Evolutionary conservation across 2,888 invertebrate genomes (phyloP).

Genomic region (Allygus modestus): DNA sequence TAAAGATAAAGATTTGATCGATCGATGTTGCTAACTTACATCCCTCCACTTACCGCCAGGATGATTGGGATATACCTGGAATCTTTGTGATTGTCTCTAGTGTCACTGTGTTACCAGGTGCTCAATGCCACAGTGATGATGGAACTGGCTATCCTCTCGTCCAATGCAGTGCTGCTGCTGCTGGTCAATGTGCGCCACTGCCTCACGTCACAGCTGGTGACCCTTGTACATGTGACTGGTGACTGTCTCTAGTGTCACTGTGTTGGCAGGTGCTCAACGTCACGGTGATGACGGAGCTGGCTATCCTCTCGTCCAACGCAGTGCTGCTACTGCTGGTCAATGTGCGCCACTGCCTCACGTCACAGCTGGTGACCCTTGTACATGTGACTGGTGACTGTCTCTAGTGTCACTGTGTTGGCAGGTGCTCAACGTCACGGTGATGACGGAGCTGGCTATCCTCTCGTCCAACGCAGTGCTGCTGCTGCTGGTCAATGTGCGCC

Average conservation of each 20-base stretch:
- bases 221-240: no score
- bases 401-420: no score
- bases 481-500: slow-evolving; percentile 86
- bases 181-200: slow-evolving; percentile 85
- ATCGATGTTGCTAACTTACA: no score
- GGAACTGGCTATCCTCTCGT: slow-evolving; percentile 87
- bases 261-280: slow-evolving; percentile 76
- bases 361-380: no score
- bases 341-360: slow-evolving; percentile 77
- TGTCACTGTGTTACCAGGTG: slow-evolving; percentile 72
- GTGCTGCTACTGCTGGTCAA: slow-evolving; percentile 88
- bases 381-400: no score
- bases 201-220: slow-evolving; percentile 63
- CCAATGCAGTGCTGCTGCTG: slow-evolving; percentile 88
- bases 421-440: no score
- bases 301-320: slow-evolving; percentile 88
- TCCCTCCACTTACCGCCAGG: no score
- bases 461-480: slow-evolving; percentile 89
- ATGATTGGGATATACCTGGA: no score
- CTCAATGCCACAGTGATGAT: slow-evolving; percentile 84
- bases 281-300: slow-evolving; percentile 86
- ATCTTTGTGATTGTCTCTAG: no score
- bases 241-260: no score
- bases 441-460: no score
- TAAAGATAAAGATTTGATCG: no score